A percentile compares a stretch with the other conserved stretches of the same genome.
Evolutionary conservation across 2,888 invertebrate genomes (phyloP).

Genomic region (Steromphala cineraria): DNA sequence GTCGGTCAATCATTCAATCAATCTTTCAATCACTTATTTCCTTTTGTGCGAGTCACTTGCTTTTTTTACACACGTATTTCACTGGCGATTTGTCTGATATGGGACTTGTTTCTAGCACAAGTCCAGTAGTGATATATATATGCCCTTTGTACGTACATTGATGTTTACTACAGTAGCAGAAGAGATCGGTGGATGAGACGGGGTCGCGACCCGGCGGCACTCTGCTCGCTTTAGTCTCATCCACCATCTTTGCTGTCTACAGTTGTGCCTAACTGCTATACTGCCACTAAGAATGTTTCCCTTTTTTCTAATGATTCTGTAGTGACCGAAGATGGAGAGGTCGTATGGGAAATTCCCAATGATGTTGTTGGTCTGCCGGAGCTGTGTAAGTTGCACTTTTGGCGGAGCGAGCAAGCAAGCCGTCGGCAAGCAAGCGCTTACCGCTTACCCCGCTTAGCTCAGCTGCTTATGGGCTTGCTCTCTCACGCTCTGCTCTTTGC

Average conservation of each 20-base stretch:
- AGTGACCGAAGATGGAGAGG: constrained; percentile 68
- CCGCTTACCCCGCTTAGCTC: neutral
- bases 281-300: constrained; percentile 62
- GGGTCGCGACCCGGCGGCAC: neutral
- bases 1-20: neutral
- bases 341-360: constrained; percentile 63
- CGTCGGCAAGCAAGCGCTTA: constrained; percentile 18
- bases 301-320: constrained; percentile 52
- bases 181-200: neutral
- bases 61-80: constrained; percentile 27
- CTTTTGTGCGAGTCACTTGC: constrained; percentile 23
- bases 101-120: constrained; percentile 2
- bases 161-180: neutral
- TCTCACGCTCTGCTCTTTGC: constrained; percentile 10
- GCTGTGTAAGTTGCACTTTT: constrained; percentile 60
- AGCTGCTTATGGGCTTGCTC: neutral
- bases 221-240: neutral
- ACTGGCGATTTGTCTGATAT: constrained; percentile 12
- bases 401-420: constrained; percentile 15
- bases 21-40: neutral
- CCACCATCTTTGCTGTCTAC: neutral
- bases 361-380: constrained; percentile 63
- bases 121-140: neutral
- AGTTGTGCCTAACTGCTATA: constrained; percentile 51
- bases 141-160: constrained; percentile 10